Evolutionary conservation across 2,797 vertebrate species (phyloP).

Genomic region (Rhabdophis nuchalis): DNA sequence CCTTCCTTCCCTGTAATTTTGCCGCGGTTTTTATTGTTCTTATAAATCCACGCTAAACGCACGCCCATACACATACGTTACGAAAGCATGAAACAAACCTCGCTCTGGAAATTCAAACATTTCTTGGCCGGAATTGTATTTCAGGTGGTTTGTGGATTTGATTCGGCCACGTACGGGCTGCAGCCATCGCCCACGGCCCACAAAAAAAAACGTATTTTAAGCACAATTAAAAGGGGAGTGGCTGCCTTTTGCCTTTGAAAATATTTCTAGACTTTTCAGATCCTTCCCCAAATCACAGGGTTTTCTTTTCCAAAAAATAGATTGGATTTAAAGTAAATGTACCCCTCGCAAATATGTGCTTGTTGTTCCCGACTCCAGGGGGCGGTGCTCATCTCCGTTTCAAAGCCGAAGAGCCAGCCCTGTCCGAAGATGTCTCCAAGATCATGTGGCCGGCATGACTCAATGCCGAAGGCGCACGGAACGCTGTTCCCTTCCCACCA

Average conservation of each 20-base stretch:
- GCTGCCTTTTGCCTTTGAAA: neutral
- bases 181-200: too few relatives aligned
- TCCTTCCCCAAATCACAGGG: neutral
- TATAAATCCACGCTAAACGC: too few relatives aligned
- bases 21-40: neutral
- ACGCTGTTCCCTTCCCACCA: too few relatives aligned
- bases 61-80: neutral
- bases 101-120: neutral
- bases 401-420: too few relatives aligned
- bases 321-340: neutral
- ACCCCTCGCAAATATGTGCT: too few relatives aligned
- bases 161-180: neutral
- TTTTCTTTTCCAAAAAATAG: neutral
- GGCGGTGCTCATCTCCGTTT: too few relatives aligned
- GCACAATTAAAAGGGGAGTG: neutral
- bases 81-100: neutral
- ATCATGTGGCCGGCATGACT: too few relatives aligned
- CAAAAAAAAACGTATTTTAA: neutral
- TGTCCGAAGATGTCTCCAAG: too few relatives aligned
- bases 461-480: too few relatives aligned
- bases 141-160: neutral
- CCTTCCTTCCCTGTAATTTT: neutral
- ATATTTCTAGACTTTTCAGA: neutral
- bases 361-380: too few relatives aligned
- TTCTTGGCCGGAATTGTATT: neutral